Conservation (phyloP, 2,113 vertebrate species). For the Motacilla alba region DNA sequence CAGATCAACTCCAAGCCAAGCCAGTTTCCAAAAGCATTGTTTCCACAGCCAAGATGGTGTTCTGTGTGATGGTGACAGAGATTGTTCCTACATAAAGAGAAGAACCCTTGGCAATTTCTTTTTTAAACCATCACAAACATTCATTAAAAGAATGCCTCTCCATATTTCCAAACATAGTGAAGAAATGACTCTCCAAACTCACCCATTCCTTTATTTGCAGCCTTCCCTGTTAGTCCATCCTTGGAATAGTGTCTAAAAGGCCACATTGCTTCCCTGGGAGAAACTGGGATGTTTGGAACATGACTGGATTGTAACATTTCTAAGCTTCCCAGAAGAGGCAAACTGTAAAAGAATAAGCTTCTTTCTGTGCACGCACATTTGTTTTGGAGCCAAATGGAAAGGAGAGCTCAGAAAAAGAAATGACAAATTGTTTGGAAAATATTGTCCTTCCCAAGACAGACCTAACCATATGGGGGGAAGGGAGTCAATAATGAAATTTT, state of each 20-base stretch:
- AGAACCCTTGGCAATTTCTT: background rate
- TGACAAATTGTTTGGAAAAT: constrained; percentile 55
- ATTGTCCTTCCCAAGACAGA: constrained; percentile 31
- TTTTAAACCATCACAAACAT: background rate
- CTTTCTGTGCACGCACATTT: constrained; percentile 1
- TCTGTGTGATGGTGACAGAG: background rate
- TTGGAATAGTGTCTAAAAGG: background rate
- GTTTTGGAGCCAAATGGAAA: constrained; percentile 43
- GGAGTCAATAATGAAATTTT: constrained; percentile 28
- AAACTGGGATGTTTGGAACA: constrained; percentile 10
- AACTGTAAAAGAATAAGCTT: background rate
- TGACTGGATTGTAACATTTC: background rate
- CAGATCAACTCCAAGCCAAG: background rate
- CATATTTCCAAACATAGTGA: background rate
- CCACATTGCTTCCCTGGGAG: background rate
- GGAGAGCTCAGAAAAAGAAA: constrained; percentile 10
- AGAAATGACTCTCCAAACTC: background rate
- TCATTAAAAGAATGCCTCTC: background rate
- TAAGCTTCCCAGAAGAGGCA: constrained; percentile 38
- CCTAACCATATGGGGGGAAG: background rate
- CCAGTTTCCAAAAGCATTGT: background rate
- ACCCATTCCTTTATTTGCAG: background rate
- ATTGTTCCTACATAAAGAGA: background rate
- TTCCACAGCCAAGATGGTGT: background rate
- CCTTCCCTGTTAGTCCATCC: background rate